These are phyloP conservation scores for Sphaerodactylus townsendi DNA, from an alignment of 2,113 vertebrate species.

Conservation along the genomic window DNA sequence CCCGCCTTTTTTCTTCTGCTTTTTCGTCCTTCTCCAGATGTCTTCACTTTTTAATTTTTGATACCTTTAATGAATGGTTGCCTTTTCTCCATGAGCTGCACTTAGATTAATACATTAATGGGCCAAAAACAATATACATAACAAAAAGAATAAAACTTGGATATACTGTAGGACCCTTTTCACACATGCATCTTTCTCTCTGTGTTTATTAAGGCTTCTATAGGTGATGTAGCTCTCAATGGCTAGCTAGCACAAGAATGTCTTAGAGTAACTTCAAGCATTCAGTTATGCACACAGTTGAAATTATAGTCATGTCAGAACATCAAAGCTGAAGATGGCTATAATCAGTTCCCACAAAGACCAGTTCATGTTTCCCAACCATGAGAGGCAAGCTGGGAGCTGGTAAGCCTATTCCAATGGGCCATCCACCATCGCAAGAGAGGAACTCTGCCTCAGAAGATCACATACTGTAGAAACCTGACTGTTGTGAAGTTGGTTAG, in stretches of 20 bases:
- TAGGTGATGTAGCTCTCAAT: neutral
- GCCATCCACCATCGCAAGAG: neutral
- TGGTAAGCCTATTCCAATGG: neutral
- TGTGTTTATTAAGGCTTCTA: conserved; percentile 40
- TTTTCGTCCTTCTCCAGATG: neutral
- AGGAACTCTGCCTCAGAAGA: neutral
- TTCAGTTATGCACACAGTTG: neutral
- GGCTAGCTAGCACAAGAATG: neutral
- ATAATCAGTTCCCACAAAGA: neutral
- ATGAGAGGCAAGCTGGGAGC: neutral
- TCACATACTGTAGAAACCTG: neutral
- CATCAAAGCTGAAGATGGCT: neutral
- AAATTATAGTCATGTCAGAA: neutral
- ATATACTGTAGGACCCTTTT: conserved; percentile 5
- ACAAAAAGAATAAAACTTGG: conserved; percentile 19
- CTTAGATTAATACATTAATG: neutral
- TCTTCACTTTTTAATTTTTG: neutral
- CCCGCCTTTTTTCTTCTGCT: neutral
- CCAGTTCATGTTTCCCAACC: neutral
- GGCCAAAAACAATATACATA: conserved; percentile 1
- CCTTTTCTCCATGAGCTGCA: neutral
- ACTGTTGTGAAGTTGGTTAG: neutral
- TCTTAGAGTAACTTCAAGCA: neutral
- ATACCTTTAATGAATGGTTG: neutral
- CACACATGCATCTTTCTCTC: neutral